A percentile compares a stretch with the other conserved stretches of the same genome.
These are phyloP conservation scores for Hippotragus niger DNA, from an alignment of 2,113 vertebrate genomes.

Conservation along the genomic window DNA sequence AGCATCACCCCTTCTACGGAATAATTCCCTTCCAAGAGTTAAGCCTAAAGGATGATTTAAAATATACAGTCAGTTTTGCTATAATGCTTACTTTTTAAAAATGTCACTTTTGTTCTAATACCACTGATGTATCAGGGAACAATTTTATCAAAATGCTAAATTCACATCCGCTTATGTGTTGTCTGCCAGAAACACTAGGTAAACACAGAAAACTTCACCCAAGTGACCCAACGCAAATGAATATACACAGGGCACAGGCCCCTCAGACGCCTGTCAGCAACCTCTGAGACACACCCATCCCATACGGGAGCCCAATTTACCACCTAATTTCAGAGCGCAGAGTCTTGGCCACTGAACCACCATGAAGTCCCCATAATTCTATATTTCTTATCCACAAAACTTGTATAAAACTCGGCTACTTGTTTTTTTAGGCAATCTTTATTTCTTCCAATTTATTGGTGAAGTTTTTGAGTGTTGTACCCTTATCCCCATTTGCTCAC, in stretches of 20 bases:
- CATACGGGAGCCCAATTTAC: no score
- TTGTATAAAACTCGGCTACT: neutral
- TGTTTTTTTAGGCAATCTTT: neutral
- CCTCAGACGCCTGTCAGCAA: neutral
- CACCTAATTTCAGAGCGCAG: neutral
- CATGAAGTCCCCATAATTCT: neutral
- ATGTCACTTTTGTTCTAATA: neutral
- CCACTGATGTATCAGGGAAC: accelerated
- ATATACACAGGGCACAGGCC: no score
- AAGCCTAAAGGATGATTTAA: neutral
- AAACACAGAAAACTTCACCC: neutral
- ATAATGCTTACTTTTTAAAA: neutral
- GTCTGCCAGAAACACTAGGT: neutral
- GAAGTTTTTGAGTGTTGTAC: neutral
- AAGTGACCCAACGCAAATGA: accelerated
- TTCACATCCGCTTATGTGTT: accelerated
- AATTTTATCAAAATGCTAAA: neutral
- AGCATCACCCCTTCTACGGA: neutral
- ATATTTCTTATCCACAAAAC: neutral
- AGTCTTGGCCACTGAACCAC: neutral
- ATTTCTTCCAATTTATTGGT: neutral
- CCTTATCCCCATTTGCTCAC: neutral
- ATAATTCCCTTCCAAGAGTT: neutral
- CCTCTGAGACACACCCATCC: neutral
- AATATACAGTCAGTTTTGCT: neutral